Evolutionary conservation across 2,113 vertebrate genomes (phyloP).

Genomic region (Cyanoramphus novaezelandiae): DNA sequence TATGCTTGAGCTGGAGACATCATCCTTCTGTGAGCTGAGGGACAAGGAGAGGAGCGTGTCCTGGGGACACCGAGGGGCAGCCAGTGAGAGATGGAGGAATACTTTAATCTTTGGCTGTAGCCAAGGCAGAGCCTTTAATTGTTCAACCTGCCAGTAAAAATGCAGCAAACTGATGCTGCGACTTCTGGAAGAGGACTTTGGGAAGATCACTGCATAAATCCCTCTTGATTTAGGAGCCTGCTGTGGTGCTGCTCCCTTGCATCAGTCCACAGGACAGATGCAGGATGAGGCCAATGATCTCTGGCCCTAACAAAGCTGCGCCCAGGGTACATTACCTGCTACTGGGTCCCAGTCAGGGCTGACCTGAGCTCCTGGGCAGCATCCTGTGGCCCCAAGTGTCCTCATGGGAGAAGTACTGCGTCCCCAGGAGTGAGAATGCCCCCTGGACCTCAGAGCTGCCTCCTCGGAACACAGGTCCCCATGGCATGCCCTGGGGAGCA

Average conservation of each 20-base stretch:
- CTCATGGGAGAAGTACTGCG: not conserved
- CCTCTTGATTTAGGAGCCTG: not conserved
- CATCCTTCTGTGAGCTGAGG: not conserved
- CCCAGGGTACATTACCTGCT: not conserved
- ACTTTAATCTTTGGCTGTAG: not conserved
- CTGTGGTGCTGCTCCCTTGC: not conserved
- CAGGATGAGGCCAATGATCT: fast-evolving
- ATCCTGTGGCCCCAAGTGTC: fast-evolving
- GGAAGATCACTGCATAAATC: not conserved
- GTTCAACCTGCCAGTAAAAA: not conserved
- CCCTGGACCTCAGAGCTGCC: not conserved
- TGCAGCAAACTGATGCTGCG: not conserved
- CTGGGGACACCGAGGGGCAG: not conserved
- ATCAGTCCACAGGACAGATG: not conserved
- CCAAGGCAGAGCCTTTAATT: not conserved
- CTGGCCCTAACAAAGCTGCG: no score
- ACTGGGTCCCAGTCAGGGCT: not conserved
- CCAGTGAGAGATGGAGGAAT: no score
- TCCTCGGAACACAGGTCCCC: not conserved
- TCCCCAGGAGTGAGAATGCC: not conserved
- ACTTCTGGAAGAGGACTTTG: not conserved
- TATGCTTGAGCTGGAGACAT: not conserved
- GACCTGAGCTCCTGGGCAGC: not conserved
- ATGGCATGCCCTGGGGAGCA: not conserved
- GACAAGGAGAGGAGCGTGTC: not conserved